phyloP scores from a whole-genome alignment of 2,888 invertebrate species.

The Labia minor region DNA sequence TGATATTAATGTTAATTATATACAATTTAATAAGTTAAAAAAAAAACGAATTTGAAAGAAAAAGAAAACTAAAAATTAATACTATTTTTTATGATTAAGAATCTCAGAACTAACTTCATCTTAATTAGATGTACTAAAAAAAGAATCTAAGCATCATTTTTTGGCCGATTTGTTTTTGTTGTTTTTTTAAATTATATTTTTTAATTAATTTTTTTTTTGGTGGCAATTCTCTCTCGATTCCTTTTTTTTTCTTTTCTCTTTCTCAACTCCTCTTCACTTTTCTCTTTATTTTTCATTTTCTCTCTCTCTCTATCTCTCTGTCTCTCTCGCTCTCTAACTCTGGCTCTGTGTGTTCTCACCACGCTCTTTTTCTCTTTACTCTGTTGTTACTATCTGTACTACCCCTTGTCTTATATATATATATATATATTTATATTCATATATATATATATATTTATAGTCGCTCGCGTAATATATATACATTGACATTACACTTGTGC shows the following conservation, averaged over 20 bases:
- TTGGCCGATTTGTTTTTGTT: too few relatives aligned
- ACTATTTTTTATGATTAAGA: background rate
- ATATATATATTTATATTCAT: too few relatives aligned
- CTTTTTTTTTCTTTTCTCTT: too few relatives aligned
- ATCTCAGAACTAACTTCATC: background rate
- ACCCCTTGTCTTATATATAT: background rate
- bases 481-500: constrained; percentile 9
- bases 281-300: constrained; percentile 20
- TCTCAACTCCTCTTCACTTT: constrained; percentile 14
- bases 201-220: too few relatives aligned
- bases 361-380: background rate
- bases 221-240: constrained; percentile 14
- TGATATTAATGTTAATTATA: too few relatives aligned
- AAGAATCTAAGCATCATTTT: background rate
- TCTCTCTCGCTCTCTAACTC: constrained; percentile 21
- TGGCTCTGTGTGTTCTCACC: constrained; percentile 7
- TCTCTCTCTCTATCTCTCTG: constrained; percentile 18
- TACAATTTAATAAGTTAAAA: too few relatives aligned
- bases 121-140: background rate
- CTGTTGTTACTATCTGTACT: background rate
- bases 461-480: constrained; percentile 13
- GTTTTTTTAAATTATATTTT: too few relatives aligned
- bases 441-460: too few relatives aligned
- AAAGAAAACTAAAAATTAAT: background rate
- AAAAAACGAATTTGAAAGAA: constrained; percentile 23